phyloP scores from a whole-genome alignment of 2,797 vertebrate genomes.

The Lagodon rhomboides region DNA sequence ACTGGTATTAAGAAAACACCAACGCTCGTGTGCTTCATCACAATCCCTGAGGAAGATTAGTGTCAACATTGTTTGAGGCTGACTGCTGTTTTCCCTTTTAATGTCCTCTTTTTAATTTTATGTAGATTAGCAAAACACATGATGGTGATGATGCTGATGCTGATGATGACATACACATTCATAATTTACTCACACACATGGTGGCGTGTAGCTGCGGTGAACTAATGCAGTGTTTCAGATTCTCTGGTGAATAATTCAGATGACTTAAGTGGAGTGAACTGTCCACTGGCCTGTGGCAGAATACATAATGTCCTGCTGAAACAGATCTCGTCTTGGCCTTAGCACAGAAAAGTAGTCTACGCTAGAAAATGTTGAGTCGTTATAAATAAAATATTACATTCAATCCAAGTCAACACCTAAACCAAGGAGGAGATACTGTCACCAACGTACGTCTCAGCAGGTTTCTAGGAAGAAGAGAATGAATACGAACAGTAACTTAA shows the following conservation, averaged over 20 bases:
- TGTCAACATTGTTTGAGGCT: conserved; percentile 48
- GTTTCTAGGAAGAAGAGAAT: background rate
- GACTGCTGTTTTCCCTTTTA: conserved; percentile 15
- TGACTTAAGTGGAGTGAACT: conserved; percentile 44
- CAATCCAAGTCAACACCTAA: background rate
- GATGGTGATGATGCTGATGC: conserved; percentile 17
- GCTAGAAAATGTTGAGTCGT: conserved; percentile 1
- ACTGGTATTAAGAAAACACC: conserved; percentile 48
- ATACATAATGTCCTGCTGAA: conserved; percentile 41
- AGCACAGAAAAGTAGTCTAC: background rate
- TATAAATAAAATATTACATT: conserved; percentile 17
- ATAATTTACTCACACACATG: conserved; percentile 16
- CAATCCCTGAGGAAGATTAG: conserved; percentile 43
- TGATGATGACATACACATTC: background rate
- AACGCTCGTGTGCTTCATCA: conserved; percentile 27
- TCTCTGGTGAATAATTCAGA: conserved; percentile 64
- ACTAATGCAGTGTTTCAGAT: conserved; percentile 15
- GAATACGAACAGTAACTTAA: background rate
- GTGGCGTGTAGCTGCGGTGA: conserved; percentile 6
- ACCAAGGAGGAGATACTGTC: background rate
- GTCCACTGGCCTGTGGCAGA: conserved; percentile 36
- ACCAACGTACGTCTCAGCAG: background rate
- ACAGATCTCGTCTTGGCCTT: conserved; percentile 27
- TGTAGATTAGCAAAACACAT: conserved; percentile 36
- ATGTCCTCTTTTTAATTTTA: conserved; percentile 13